A percentile compares a stretch with the other conserved stretches of the same genome.
Evolutionary conservation across 2,113 vertebrate species (phyloP).

Genomic region (Cyphomyrus discorhynchus): DNA sequence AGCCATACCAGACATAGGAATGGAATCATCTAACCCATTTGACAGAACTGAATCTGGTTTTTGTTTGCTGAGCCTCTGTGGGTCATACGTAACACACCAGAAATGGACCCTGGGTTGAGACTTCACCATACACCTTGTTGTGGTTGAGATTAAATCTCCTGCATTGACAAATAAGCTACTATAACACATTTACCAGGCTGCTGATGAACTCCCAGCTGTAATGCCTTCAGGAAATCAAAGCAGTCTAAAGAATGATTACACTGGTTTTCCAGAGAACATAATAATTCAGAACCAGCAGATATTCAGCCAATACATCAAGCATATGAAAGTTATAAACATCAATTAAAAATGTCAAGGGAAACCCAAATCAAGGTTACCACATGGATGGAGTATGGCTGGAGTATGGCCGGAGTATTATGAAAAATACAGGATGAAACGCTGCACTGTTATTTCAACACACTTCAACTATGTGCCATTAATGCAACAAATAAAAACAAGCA

Average conservation of each 20-base stretch:
- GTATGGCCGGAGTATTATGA: not conserved
- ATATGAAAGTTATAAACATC: not conserved
- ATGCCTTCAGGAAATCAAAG: not conserved
- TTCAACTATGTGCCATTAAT: not conserved
- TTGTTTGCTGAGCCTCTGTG: not conserved
- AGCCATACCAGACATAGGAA: not conserved
- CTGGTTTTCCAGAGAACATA: not conserved
- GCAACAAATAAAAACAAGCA: not conserved
- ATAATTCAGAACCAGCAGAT: not conserved
- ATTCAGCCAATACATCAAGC: not conserved
- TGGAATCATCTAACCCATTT: not conserved
- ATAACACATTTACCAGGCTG: not conserved
- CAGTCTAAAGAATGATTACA: not conserved
- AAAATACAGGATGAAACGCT: not conserved
- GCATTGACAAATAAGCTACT: not conserved
- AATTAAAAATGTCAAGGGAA: not conserved
- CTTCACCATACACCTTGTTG: not conserved
- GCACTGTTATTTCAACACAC: not conserved
- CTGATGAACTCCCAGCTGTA: not conserved
- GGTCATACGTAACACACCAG: not conserved
- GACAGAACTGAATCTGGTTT: not conserved
- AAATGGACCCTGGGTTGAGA: not conserved
- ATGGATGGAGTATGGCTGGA: not conserved
- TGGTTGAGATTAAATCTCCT: not conserved
- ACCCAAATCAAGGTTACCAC: not conserved